Evolutionary conservation across 92 coral and sea anemone genomes (phyloP).

Genomic region (Ricordea florida): DNA sequence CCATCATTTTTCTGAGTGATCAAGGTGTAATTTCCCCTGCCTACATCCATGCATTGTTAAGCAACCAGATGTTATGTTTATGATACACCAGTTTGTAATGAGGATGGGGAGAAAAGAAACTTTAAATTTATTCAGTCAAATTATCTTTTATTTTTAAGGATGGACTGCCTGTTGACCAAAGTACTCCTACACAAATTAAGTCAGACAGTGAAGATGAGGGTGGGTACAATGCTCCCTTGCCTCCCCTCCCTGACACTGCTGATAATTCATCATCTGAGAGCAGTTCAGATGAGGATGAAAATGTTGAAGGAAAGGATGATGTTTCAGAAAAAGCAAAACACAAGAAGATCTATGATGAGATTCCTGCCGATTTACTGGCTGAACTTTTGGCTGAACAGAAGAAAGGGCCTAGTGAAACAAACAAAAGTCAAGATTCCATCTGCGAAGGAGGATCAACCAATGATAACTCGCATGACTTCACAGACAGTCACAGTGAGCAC

Average conservation of each 20-base stretch:
- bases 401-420: background rate
- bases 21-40: no score
- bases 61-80: no score
- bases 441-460: constrained; percentile 27
- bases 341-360: constrained; percentile 38
- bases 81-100: no score
- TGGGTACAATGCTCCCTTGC: constrained; percentile 90
- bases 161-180: constrained; percentile 18
- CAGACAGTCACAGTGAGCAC: constrained; percentile 82
- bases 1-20: no score
- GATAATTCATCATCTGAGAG: constrained; percentile 79
- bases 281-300: constrained; percentile 82
- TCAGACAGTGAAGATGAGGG: constrained; percentile 35
- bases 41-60: no score
- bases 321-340: constrained; percentile 5
- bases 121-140: no score
- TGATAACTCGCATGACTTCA: constrained; percentile 20
- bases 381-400: constrained; percentile 16
- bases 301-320: constrained; percentile 8
- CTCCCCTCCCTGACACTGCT: constrained; percentile 75
- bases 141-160: background rate
- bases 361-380: constrained; percentile 36
- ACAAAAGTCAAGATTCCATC: constrained; percentile 54
- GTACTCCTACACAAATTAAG: constrained; percentile 38
- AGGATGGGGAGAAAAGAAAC: no score